phyloP scores from a whole-genome alignment of 2,888 invertebrate genomes.

The Electrophaes corylata region DNA sequence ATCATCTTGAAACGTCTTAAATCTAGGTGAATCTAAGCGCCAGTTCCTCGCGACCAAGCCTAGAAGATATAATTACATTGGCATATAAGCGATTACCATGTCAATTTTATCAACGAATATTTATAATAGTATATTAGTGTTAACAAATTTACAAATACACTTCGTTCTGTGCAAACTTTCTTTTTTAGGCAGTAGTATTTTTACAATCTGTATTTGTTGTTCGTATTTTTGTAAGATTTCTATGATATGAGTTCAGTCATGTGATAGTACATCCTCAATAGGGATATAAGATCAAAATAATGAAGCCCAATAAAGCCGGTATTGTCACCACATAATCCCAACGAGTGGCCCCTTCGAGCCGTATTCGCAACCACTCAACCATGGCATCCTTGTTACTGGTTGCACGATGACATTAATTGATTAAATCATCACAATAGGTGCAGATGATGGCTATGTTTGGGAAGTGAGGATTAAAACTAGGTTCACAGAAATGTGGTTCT shows the following conservation, averaged over 20 bases:
- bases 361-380: constrained; percentile 41
- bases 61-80: too few species aligned
- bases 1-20: too few species aligned
- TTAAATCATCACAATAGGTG: constrained; percentile 49
- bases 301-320: constrained; percentile 28
- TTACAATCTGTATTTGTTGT: not conserved
- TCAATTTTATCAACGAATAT: too few species aligned
- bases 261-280: constrained; percentile 11
- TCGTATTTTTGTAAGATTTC: not conserved
- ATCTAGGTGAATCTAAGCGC: too few species aligned
- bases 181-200: not conserved
- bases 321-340: constrained; percentile 32
- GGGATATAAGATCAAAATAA: constrained; percentile 28
- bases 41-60: too few species aligned
- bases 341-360: constrained; percentile 24
- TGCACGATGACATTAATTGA: constrained; percentile 48
- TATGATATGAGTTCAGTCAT: constrained; percentile 5
- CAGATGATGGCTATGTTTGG: constrained; percentile 37
- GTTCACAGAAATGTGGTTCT: constrained; percentile 7
- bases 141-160: too few species aligned
- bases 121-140: too few species aligned
- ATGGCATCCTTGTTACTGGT: constrained; percentile 53
- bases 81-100: too few species aligned
- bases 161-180: not conserved
- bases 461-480: constrained; percentile 39